A percentile compares a stretch with the other conserved stretches of the same genome.
Evolutionary conservation across 2,113 vertebrate species (phyloP).

Genomic region (Perca fluviatilis): DNA sequence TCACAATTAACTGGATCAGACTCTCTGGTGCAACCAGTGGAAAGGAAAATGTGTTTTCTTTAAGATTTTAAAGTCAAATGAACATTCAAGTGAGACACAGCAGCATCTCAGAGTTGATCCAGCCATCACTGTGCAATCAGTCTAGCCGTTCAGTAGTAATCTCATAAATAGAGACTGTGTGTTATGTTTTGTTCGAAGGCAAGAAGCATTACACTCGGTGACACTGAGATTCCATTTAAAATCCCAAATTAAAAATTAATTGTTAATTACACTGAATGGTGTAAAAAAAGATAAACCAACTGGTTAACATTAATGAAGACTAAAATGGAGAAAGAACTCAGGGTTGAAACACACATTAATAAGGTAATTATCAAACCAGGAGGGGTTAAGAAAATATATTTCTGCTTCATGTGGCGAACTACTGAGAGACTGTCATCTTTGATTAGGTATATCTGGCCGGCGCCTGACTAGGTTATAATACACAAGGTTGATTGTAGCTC

Average conservation of each 20-base stretch:
- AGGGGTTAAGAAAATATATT: slow-evolving; percentile 73
- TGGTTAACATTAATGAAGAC: slow-evolving; percentile 68
- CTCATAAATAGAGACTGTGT: not conserved
- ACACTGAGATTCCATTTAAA: slow-evolving; percentile 51
- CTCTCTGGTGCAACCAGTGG: not conserved
- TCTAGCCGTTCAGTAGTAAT: not conserved
- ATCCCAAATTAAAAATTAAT: slow-evolving; percentile 57
- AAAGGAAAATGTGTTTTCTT: not conserved
- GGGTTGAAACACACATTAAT: slow-evolving; percentile 64
- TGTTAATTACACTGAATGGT: slow-evolving; percentile 66
- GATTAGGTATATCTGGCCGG: slow-evolving; percentile 39
- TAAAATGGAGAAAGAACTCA: slow-evolving; percentile 49
- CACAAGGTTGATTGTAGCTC: not conserved
- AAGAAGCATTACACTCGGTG: slow-evolving; percentile 1
- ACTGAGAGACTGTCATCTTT: slow-evolving; percentile 54
- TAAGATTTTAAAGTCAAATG: not conserved
- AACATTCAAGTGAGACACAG: not conserved
- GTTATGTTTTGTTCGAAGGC: slow-evolving; percentile 29
- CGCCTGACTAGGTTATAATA: slow-evolving; percentile 10
- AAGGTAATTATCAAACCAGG: slow-evolving; percentile 73
- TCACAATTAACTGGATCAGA: not conserved
- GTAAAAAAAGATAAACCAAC: slow-evolving; percentile 66
- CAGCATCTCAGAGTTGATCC: not conserved
- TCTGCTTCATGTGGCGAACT: slow-evolving; percentile 63
- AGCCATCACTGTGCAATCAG: not conserved